Evolutionary conservation across 2,888 invertebrate species (phyloP), one percentile per base, ranked within the genome.

Genomic region (Zhuqinia jingwanae): DNA sequence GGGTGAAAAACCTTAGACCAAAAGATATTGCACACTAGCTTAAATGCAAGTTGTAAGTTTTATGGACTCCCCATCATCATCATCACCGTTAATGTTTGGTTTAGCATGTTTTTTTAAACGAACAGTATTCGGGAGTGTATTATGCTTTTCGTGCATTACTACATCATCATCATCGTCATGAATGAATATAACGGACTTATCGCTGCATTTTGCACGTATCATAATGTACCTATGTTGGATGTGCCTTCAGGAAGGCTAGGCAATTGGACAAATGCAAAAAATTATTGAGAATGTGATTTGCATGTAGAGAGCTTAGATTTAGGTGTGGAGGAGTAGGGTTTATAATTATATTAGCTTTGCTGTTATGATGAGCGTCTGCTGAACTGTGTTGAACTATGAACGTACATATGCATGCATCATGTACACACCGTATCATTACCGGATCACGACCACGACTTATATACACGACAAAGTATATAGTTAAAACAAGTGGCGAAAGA

Each of bases 1-100:
- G 53, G 79, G 79, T 79, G 65, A 79, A 79, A 68, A 79, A 79
- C 65, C 79, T 79, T 56, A 25, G 27, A 36, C n/a, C 10, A 15
- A 50, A 50, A 73, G 15, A 65, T 22, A 3, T 30, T 65, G n/a
- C n/a, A n/a, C n/a, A 17, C 53, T 10, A 53, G 30, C 10, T 22
- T 53, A 53, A 53, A 60, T 75, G 2, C 45, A 11, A 13, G 45
- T 42, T 70, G 47, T 65, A 47, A 47, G n/a, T 45, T 70, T 45
- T 25, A 25, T 70, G 45, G 17, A 22, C 45, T 68, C 22, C 5
- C 36, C 5, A 45, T 22, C 22, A 42, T 68, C 45, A 22, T 45
- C 0, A 68, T 50, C n/a, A n/a, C n/a, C n/a, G n/a, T 65, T 65
- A 36, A 36, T 36, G 65, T 42, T 36, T 36, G 36, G 20, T 45